Conservation (phyloP, 2,113 vertebrate genomes). For the Okapia johnstoni region DNA sequence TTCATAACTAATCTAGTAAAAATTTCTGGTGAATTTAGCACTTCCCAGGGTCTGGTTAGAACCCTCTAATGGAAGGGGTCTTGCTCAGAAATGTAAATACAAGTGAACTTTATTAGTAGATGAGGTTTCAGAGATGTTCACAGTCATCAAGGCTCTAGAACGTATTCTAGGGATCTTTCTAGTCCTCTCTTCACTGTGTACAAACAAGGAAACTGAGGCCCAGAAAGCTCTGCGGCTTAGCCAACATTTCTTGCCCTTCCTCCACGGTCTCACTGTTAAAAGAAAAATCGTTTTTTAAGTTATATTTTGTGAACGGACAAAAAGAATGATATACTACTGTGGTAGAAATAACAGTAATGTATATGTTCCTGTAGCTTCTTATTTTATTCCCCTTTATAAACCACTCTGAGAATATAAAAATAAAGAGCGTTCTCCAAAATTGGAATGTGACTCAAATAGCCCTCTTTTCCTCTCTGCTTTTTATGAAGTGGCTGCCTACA, state of each 20-base stretch:
- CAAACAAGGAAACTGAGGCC: not conserved
- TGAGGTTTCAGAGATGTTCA: not conserved
- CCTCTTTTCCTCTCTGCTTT: not conserved
- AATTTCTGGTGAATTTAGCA: not conserved
- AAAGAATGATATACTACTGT: not conserved
- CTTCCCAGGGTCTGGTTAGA: not conserved
- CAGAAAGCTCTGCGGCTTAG: not conserved
- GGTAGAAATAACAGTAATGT: not conserved
- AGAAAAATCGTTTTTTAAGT: not conserved
- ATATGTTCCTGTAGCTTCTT: not conserved
- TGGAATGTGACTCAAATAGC: not conserved
- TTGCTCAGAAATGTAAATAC: not conserved
- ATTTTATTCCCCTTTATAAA: not conserved
- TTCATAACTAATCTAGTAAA: not conserved
- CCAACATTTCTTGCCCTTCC: not conserved
- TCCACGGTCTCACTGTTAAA: not conserved
- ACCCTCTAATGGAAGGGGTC: not conserved
- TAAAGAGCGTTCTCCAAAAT: not conserved
- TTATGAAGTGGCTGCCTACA: not conserved
- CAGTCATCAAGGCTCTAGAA: not conserved
- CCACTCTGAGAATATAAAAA: not conserved
- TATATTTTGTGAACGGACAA: not conserved
- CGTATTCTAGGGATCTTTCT: not conserved
- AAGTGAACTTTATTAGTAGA: not conserved
- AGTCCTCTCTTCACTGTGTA: not conserved